phyloP scores from a whole-genome alignment of 2,797 vertebrate genomes.

The Leptodactylus fallax region DNA sequence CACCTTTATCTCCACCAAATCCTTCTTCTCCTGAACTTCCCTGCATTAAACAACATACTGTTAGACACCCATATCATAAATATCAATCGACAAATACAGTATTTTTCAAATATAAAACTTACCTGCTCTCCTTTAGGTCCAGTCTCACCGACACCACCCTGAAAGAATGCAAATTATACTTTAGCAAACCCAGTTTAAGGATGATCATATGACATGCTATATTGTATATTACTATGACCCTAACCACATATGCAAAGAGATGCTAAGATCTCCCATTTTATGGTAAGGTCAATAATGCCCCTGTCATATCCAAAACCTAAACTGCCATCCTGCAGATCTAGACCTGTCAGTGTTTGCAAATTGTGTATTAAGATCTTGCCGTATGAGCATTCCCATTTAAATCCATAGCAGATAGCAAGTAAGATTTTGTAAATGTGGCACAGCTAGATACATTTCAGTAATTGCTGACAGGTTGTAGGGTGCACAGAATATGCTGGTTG shows the following conservation, averaged over 20 bases:
- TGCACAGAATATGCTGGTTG: background rate
- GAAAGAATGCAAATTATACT: conserved; percentile 42
- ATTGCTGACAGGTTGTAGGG: background rate
- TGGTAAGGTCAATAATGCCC: background rate
- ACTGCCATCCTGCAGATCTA: background rate
- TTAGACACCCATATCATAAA: conserved; percentile 52
- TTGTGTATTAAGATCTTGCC: background rate
- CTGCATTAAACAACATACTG: conserved; percentile 72
- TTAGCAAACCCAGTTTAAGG: background rate
- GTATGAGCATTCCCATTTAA: background rate
- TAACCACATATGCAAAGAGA: background rate
- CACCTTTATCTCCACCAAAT: conserved; percentile 89
- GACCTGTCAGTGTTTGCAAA: too few species aligned
- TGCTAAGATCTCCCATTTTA: background rate
- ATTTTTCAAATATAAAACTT: conserved; percentile 58
- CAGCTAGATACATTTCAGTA: background rate
- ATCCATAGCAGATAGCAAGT: background rate
- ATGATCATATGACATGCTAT: too few species aligned
- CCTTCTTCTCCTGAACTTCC: conserved; percentile 92
- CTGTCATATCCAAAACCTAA: background rate
- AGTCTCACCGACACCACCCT: conserved; percentile 88
- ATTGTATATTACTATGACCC: background rate
- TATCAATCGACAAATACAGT: background rate
- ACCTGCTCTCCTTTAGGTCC: conserved; percentile 96
- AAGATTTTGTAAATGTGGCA: background rate